A percentile compares a stretch with the other conserved stretches of the same genome.
Evolutionary conservation across 2,888 invertebrate genomes (phyloP).

Genomic region (Tipula vernalis): DNA sequence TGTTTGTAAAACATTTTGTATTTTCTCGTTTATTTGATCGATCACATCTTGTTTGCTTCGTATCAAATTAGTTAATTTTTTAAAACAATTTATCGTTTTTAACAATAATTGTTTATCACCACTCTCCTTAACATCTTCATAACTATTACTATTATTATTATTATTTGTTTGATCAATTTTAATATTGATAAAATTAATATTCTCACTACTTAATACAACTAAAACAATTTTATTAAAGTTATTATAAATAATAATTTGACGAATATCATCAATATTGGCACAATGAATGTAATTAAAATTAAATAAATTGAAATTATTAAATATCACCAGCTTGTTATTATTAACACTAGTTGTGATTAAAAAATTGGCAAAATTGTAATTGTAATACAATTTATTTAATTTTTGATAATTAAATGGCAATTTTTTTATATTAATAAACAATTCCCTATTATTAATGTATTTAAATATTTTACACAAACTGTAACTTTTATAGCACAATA

Average conservation of each 20-base stretch:
- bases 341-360: background rate
- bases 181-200: background rate
- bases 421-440: background rate
- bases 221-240: background rate
- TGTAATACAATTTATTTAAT: background rate
- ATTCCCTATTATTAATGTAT: background rate
- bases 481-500: background rate
- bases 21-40: background rate
- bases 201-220: background rate
- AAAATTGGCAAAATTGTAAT: background rate
- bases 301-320: background rate
- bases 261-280: background rate
- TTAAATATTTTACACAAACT: background rate
- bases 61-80: background rate
- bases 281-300: background rate
- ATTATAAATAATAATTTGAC: background rate
- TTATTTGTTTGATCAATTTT: background rate
- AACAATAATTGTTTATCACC: background rate
- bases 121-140: background rate
- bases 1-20: background rate
- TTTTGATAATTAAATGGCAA: background rate
- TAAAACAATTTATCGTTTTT: background rate
- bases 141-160: background rate
- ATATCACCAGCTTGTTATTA: background rate
- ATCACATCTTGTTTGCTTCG: background rate